Evolutionary conservation across 92 coral and sea anemone species (phyloP), one percentile per base, ranked within the genome.

Genomic region (Meandrina meandrites): DNA sequence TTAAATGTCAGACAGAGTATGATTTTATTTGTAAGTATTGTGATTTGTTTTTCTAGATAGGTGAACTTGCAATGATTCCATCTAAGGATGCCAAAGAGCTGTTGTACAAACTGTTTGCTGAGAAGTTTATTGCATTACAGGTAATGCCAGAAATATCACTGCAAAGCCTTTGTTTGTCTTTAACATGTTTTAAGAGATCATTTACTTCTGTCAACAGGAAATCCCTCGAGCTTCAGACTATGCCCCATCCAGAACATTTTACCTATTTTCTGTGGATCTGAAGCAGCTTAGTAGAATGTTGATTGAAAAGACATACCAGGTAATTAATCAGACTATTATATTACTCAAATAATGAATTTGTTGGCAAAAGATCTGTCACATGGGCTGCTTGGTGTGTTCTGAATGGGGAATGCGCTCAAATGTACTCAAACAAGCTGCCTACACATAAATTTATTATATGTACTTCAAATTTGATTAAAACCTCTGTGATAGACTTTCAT

Each of bases 211-310:
- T 54, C 42, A 34, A 47, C 72, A 97, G 99, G 99, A 97, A 88
- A 90, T 97, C 21, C 97, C 99, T 16, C 95, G 96, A 32, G 94
- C 95, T 32, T 76, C 97, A 8, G 99, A 95, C 85, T 95, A 97
- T 79, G 98, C 99, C 0, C 99, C 99, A 17, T 97, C 99, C 42
- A 88, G 99, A 27, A 97, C 99, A n/a, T 89, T 97, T 87, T 97
- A 97, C 76, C 64, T 97, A 82, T 97, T 97, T 80, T 97, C 99
- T 27, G 99, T 95, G 80, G 92, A 97, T 66, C 91, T 95, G 19
- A 81, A 86, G 51, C 99, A 95, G 81, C 88, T 97, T 54, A 91
- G 96, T 87, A 83, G 98, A 56, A 95, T 95, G 96, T 82, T 95
- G 77, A 84, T 97, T 81, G 99, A 97, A 86, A 91, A 96, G 70